These are phyloP conservation scores for Fragum fragum DNA, from an alignment of 2,888 invertebrate genomes.

Conservation along the genomic window DNA sequence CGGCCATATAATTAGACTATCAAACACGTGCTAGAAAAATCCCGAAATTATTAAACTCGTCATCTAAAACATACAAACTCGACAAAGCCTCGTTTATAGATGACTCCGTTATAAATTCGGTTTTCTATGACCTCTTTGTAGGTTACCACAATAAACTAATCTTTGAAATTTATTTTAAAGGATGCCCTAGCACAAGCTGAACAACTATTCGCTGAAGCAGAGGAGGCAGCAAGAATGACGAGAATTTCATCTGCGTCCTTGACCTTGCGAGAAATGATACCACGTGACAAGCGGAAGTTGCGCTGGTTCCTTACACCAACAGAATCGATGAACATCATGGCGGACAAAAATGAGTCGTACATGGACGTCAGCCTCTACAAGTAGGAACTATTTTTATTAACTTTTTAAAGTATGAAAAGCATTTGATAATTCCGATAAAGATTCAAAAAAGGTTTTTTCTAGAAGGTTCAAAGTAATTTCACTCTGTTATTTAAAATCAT, in stretches of 20 bases:
- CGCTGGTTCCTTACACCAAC: conserved; percentile 61
- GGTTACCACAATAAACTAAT: too few species aligned
- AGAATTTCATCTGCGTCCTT: conserved; percentile 45
- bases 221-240: neutral
- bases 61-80: too few species aligned
- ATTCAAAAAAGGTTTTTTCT: too few species aligned
- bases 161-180: conserved; percentile 22
- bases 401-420: too few species aligned
- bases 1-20: too few species aligned
- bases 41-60: too few species aligned
- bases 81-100: too few species aligned
- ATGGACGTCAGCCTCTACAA: conserved; percentile 38
- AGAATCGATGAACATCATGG: conserved; percentile 48
- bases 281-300: conserved; percentile 47
- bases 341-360: conserved; percentile 34
- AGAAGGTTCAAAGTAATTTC: neutral
- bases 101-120: too few species aligned
- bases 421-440: too few species aligned
- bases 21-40: too few species aligned
- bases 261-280: conserved; percentile 38
- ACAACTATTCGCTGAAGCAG: conserved; percentile 33
- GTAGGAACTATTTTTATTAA: conserved; percentile 9
- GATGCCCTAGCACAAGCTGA: conserved; percentile 36
- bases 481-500: neutral
- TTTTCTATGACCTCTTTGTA: too few species aligned